These are phyloP conservation scores for Lordiphosa fenestrarum DNA, from an alignment of 2,888 invertebrate species.

Conservation along the genomic window DNA sequence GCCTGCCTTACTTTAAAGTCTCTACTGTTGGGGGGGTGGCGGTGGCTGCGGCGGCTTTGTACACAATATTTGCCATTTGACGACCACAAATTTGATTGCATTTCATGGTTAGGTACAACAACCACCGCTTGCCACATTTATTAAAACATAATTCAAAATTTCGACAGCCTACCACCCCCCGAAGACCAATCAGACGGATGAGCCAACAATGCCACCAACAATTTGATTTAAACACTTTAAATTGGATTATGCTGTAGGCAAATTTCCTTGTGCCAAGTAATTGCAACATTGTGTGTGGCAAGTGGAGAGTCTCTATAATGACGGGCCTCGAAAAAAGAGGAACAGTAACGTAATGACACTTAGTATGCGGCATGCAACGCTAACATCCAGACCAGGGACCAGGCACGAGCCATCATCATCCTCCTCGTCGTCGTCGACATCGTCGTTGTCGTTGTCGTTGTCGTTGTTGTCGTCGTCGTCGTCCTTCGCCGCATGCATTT, in stretches of 20 bases:
- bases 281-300: conserved; percentile 59
- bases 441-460: conserved; percentile 62
- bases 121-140: conserved; percentile 49
- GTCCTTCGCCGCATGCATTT: conserved; percentile 77
- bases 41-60: conserved; percentile 11
- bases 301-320: conserved; percentile 53
- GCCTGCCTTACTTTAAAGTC: conserved; percentile 50
- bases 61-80: conserved; percentile 77
- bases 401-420: conserved; percentile 65
- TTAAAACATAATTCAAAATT: conserved; percentile 77
- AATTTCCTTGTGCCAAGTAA: conserved; percentile 61
- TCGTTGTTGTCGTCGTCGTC: conserved; percentile 72
- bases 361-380: conserved; percentile 78
- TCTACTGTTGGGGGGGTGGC: conserved; percentile 28
- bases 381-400: conserved; percentile 39
- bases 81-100: conserved; percentile 80
- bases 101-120: conserved; percentile 77
- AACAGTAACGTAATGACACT: conserved; percentile 74
- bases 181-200: conserved; percentile 24
- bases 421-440: conserved; percentile 46
- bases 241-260: conserved; percentile 79
- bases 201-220: conserved; percentile 62
- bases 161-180: conserved; percentile 30
- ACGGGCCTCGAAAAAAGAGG: conserved; percentile 45
- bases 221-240: conserved; percentile 80